Evolutionary conservation across 2,888 invertebrate species (phyloP).

Genomic region (Brenthis ino): DNA sequence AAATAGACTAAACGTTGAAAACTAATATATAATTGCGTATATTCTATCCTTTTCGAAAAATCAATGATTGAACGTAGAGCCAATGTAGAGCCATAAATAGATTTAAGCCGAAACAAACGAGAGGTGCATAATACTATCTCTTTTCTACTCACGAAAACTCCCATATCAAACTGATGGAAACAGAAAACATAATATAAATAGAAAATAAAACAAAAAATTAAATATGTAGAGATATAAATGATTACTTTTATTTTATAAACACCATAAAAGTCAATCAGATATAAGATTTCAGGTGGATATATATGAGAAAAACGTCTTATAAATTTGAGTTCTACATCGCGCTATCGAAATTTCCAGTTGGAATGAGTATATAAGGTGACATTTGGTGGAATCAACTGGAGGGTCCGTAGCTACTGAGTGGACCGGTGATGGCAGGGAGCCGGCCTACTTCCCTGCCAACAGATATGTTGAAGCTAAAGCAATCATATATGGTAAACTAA

Average conservation of each 20-base stretch:
- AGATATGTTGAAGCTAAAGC: constrained; percentile 71
- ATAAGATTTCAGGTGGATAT: background rate
- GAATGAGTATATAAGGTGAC: constrained; percentile 43
- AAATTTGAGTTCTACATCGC: constrained; percentile 61
- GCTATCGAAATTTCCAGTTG: constrained; percentile 54
- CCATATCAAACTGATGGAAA: constrained; percentile 10
- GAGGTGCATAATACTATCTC: constrained; percentile 26
- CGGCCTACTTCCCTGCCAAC: constrained; percentile 73
- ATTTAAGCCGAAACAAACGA: constrained; percentile 16
- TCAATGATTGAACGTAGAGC: constrained; percentile 28
- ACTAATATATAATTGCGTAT: background rate
- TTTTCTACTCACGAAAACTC: constrained; percentile 24
- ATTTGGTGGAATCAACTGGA: constrained; percentile 39
- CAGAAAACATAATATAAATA: constrained; percentile 10
- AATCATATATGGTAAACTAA: constrained; percentile 74
- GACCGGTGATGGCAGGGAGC: constrained; percentile 72
- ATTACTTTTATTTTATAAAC: background rate
- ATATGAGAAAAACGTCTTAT: constrained; percentile 8
- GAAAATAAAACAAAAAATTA: background rate
- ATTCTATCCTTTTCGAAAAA: constrained; percentile 19
- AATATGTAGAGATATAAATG: background rate
- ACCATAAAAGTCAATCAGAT: background rate
- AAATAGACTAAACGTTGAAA: no score
- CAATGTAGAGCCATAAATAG: constrained; percentile 27
- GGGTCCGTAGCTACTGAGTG: constrained; percentile 79